These are phyloP conservation scores for Phoxinus phoxinus DNA, from an alignment of 2,113 vertebrate species.

Conservation along the genomic window DNA sequence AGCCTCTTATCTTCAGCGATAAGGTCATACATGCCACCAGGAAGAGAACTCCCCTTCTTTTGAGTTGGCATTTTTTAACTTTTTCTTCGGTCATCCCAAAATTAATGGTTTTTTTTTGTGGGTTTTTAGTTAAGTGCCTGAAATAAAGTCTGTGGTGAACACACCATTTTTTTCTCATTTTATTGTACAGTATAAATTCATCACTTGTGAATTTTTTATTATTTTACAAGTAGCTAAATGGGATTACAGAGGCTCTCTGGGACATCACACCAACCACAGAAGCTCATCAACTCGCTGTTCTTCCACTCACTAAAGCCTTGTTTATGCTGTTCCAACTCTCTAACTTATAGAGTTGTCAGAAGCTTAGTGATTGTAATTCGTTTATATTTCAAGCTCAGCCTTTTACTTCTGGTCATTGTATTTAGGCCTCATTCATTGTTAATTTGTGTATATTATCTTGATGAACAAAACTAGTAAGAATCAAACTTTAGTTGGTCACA, in stretches of 20 bases:
- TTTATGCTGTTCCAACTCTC: background rate
- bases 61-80: background rate
- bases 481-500: background rate
- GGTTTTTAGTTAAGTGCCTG: background rate
- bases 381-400: too few relatives aligned
- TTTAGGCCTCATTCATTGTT: too few relatives aligned
- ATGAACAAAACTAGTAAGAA: too few relatives aligned
- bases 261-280: background rate
- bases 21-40: background rate
- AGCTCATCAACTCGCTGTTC: background rate
- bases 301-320: background rate
- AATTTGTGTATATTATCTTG: too few relatives aligned
- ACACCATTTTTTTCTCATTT: background rate
- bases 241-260: background rate
- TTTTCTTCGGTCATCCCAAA: background rate
- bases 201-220: background rate
- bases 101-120: background rate
- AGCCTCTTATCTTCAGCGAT: constrained; percentile 18
- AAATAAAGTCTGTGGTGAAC: background rate
- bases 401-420: too few relatives aligned
- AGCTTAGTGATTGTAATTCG: too few relatives aligned
- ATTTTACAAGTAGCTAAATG: background rate
- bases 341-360: too few relatives aligned
- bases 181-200: background rate
- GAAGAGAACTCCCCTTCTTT: background rate